Conservation (phyloP, 2,797 vertebrate species). For the Rhinophrynus dorsalis region DNA sequence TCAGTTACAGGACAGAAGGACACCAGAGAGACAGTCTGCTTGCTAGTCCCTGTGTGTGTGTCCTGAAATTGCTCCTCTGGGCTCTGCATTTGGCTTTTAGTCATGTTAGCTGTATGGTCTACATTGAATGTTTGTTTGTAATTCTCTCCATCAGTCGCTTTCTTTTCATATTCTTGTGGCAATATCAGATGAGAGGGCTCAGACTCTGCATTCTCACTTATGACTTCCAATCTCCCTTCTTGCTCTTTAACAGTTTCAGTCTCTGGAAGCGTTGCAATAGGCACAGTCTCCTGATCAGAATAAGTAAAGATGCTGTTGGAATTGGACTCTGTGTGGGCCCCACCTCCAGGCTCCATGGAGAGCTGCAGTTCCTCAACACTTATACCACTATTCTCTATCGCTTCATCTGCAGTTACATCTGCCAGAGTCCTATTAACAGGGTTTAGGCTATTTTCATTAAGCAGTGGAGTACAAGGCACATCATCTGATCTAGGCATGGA, state of each 20-base stretch:
- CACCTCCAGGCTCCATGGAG: not conserved
- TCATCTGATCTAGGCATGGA: not conserved
- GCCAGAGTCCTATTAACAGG: not conserved
- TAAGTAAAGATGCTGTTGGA: not conserved
- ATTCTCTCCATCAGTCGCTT: not conserved
- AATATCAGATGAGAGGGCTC: slow-evolving; percentile 63
- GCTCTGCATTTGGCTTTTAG: rapidly evolving
- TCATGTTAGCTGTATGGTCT: rapidly evolving
- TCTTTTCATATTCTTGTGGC: not conserved
- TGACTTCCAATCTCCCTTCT: not conserved
- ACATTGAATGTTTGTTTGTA: not conserved
- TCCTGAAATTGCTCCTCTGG: rapidly evolving
- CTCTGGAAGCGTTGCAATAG: not conserved
- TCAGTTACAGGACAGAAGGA: not conserved
- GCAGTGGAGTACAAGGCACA: not conserved
- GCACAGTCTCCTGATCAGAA: not conserved
- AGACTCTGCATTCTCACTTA: slow-evolving; percentile 9
- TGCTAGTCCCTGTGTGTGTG: not conserved
- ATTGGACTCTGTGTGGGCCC: not conserved
- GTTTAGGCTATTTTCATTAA: not conserved
- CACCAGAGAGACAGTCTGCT: not conserved
- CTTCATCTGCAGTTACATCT: not conserved
- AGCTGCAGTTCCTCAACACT: not conserved
- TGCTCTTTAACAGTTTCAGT: slow-evolving; percentile 4
- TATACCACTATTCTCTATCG: not conserved